Evolutionary conservation across 1,140 invertebrate species (phyloP), one percentile per base, ranked within the genome.

Genomic region (Lucilia sericata): DNA sequence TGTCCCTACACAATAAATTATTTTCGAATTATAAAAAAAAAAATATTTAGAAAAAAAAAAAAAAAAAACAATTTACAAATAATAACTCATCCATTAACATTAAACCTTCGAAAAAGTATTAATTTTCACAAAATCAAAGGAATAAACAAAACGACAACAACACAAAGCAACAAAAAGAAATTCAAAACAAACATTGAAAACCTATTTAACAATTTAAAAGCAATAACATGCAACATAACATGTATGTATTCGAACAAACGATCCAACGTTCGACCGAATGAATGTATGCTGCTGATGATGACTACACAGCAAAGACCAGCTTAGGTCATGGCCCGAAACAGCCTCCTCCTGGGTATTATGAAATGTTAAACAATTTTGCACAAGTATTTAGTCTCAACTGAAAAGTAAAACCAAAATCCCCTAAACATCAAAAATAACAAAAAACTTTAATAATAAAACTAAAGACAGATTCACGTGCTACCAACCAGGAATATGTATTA

Each of bases 151-250:
- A 70, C 21, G 21, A 25, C n/a, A 21, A 9, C 21, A 70, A 70
- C 21, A 5, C 10, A 21, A 65, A 19, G 0, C 19, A 25, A 70
- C 14, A 60, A 17, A 60, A 60, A 60, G 14, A 60, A 4, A 60
- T 60, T 2, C 14, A n/a, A 60, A 60, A 60, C 14, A 60, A 70
- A 70, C 65, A 70, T 70, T 70, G 65, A 70, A 70, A 70, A 19
- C 19, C 65, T 70, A 70, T 70, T 70, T 70, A 70, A 80, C 76
- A 80, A 80, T 80, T 80, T 80, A 51, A 80, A 80, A 51, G 8
- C 21, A 80, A 80, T 80, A 80, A 80, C 76, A 80, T 80, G 76
- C 76, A 80, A 80, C 76, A 47, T 78, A 42, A 19, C 75, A 70
- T 70, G 65, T 80, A 51, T 47, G 76, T 78, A 42, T 17, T n/a